Conservation (phyloP, 2,888 invertebrate genomes). For the Campopleginae sp. region DNA sequence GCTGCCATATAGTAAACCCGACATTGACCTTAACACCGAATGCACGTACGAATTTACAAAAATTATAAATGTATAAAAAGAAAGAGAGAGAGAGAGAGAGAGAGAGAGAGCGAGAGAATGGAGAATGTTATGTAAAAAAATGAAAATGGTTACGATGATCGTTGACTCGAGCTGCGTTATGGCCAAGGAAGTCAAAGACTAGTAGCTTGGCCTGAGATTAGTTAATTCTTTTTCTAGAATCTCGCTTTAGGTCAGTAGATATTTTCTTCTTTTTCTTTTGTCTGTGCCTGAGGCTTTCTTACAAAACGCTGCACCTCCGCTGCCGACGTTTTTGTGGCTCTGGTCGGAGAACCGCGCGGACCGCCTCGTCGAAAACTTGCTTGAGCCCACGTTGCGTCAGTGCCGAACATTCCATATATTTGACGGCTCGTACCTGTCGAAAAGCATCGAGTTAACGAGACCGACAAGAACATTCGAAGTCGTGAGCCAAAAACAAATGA, state of each 20-base stretch:
- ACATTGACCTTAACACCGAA: conserved; percentile 37
- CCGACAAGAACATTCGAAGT: not conserved
- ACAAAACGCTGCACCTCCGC: conserved; percentile 94
- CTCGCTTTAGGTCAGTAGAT: conserved; percentile 52
- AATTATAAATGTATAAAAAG: conserved; percentile 17
- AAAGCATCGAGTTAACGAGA: not conserved
- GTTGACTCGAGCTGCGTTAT: conserved; percentile 60
- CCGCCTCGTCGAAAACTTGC: conserved; percentile 99
- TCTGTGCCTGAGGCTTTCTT: conserved; percentile 79
- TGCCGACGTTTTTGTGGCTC: conserved; percentile 98
- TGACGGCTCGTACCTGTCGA: conserved; percentile 94
- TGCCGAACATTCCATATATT: conserved; percentile 99
- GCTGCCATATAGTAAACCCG: conserved; percentile 74
- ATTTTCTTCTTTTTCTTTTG: conserved; percentile 47
- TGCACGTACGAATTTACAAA: conserved; percentile 36
- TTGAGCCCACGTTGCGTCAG: conserved; percentile 98
- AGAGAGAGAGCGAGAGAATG: conserved; percentile 3
- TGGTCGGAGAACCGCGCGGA: conserved; percentile 97
- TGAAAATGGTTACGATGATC: conserved; percentile 54
- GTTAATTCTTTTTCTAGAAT: conserved; percentile 62
- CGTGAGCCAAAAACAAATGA: not conserved
- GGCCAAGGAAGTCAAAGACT: conserved; percentile 51
- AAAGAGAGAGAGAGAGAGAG: conserved; percentile 3
- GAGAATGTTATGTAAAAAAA: conserved; percentile 40
- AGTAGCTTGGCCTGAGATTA: conserved; percentile 54